phyloP scores from a whole-genome alignment of 53 echinoderm and acorn worm species.

The Echinarachnius parma region DNA sequence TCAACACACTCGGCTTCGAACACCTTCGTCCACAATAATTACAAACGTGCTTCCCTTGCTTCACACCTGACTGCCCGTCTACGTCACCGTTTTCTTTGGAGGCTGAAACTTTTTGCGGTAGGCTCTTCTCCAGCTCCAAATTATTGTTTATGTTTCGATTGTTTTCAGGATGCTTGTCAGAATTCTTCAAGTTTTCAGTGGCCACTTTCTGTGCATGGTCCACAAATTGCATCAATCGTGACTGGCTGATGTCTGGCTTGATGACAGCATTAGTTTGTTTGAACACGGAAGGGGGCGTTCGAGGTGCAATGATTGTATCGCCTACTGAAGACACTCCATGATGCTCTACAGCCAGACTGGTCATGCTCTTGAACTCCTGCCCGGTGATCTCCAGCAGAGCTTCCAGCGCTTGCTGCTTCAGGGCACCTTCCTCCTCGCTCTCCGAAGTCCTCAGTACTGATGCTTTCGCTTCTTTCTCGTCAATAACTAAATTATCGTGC shows the following conservation, averaged over 20 bases:
- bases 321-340: background rate
- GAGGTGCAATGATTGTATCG: slow-evolving; percentile 12
- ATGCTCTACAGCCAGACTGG: slow-evolving; percentile 26
- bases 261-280: slow-evolving; percentile 2
- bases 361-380: slow-evolving; percentile 78
- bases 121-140: background rate
- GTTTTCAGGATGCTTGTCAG: background rate
- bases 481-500: no score
- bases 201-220: slow-evolving; percentile 13
- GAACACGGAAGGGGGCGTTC: background rate
- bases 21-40: slow-evolving; percentile 92
- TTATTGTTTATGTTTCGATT: background rate
- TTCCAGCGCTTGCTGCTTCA: slow-evolving; percentile 86
- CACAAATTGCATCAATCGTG: slow-evolving; percentile 32
- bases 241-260: slow-evolving; percentile 4
- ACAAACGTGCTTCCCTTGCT: slow-evolving; percentile 85
- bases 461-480: slow-evolving; percentile 32
- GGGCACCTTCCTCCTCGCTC: slow-evolving; percentile 55
- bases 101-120: background rate
- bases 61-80: slow-evolving; percentile 38
- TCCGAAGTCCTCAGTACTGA: slow-evolving; percentile 45
- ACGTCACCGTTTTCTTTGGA: slow-evolving; percentile 10
- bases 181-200: background rate
- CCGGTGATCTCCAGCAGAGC: slow-evolving; percentile 90
- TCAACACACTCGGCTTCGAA: slow-evolving; percentile 94